A percentile compares a stretch with the other conserved stretches of the same genome.
phyloP scores from a whole-genome alignment of 2,113 vertebrate species.

The Smithornis capensis region DNA sequence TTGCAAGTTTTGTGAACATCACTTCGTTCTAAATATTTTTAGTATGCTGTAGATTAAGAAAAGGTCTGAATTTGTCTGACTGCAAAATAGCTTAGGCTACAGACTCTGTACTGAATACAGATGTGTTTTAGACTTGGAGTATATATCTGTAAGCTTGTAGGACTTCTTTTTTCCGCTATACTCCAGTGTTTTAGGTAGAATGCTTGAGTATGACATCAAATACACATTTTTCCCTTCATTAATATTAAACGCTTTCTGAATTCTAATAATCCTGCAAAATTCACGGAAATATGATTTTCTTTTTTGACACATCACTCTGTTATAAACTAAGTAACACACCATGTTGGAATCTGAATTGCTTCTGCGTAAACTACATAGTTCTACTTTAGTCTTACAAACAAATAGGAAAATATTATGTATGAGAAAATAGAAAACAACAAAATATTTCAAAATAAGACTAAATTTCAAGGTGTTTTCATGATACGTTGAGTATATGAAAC shows the following conservation, averaged over 20 bases:
- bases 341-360: background rate
- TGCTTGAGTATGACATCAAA: background rate
- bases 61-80: slow-evolving; percentile 21
- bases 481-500: background rate
- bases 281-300: background rate
- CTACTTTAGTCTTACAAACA: background rate
- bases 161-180: background rate
- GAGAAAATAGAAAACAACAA: background rate
- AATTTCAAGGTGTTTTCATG: background rate
- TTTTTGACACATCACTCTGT: background rate
- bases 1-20: background rate
- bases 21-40: slow-evolving; percentile 14
- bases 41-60: slow-evolving; percentile 4
- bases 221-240: background rate
- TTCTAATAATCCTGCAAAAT: background rate
- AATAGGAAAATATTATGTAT: background rate
- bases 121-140: background rate
- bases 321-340: background rate
- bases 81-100: slow-evolving; percentile 55
- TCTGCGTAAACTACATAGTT: background rate
- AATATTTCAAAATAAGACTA: background rate
- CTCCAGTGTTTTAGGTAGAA: background rate
- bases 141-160: background rate
- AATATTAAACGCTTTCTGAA: background rate
- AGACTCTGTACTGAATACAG: background rate